A percentile compares a stretch with the other conserved stretches of the same genome.
Conservation (phyloP, 2,113 vertebrate genomes). For the Microtus ochrogaster region DNA sequence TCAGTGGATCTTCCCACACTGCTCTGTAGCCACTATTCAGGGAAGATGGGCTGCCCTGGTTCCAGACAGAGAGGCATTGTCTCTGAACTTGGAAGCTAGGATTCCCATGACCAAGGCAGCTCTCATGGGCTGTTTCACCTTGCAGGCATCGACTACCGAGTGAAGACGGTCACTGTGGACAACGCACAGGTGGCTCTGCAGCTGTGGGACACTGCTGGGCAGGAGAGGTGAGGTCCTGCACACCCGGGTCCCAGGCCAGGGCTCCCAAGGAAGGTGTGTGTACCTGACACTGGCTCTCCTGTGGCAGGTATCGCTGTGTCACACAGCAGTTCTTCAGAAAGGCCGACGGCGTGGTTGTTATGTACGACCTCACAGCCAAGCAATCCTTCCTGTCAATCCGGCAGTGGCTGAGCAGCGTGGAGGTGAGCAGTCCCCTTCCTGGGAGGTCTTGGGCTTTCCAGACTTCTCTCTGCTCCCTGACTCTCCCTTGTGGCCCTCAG, state of each 20-base stretch:
- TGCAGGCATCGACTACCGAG: conserved; percentile 94
- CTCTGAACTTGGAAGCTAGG: background rate
- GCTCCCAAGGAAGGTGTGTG: background rate
- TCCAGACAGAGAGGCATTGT: fast-evolving
- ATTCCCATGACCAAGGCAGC: background rate
- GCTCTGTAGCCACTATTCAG: too few species aligned
- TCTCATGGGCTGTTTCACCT: background rate
- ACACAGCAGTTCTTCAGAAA: conserved; percentile 97
- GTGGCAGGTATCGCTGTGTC: conserved; percentile 92
- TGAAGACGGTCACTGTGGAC: conserved; percentile 92
- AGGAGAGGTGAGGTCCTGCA: conserved; percentile 89
- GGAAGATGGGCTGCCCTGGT: background rate
- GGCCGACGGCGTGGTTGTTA: conserved; percentile 93
- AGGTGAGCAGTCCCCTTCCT: conserved; percentile 85
- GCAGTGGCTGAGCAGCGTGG: conserved; percentile 92
- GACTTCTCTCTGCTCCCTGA: background rate
- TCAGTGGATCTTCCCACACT: too few species aligned
- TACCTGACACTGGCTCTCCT: background rate
- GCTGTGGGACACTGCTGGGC: conserved; percentile 96
- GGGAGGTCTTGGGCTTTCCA: fast-evolving
- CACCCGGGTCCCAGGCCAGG: background rate
- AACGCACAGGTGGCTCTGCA: conserved; percentile 91
- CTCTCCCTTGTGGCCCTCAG: background rate
- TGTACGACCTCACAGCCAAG: conserved; percentile 93
- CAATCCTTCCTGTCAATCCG: conserved; percentile 91